Evolutionary conservation across 2,888 invertebrate genomes (phyloP).

Genomic region (Hybos culiciformis): DNA sequence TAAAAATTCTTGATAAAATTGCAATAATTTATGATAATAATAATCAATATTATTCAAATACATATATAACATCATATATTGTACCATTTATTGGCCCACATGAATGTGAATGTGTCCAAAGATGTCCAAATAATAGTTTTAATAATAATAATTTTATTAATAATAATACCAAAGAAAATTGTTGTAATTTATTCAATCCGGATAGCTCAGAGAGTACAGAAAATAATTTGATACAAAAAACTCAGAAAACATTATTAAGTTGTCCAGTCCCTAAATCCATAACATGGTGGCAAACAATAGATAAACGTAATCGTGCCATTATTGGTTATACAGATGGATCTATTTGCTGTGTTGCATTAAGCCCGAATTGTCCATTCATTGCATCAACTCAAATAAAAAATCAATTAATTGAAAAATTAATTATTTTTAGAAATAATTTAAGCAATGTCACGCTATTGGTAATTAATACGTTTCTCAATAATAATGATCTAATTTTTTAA

Average conservation of each 20-base stretch:
- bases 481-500: not conserved
- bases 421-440: conserved; percentile 51
- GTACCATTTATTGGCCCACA: conserved; percentile 36
- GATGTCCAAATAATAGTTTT: not conserved
- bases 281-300: conserved; percentile 63
- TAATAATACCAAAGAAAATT: not conserved
- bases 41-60: conserved; percentile 25
- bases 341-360: conserved; percentile 38
- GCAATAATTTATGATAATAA: conserved; percentile 21
- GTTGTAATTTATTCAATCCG: conserved; percentile 5
- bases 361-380: conserved; percentile 36
- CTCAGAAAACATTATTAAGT: conserved; percentile 1
- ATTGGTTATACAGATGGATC: conserved; percentile 52
- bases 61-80: conserved; percentile 34
- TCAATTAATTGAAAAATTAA: conserved; percentile 31
- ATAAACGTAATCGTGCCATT: conserved; percentile 54
- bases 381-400: conserved; percentile 34
- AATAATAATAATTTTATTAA: not conserved
- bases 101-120: conserved; percentile 22
- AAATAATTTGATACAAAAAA: conserved; percentile 4
- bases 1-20: conserved; percentile 28
- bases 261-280: conserved; percentile 44
- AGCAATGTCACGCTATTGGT: conserved; percentile 43
- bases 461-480: no score
- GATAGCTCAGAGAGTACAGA: not conserved